Percentiles rank a stretch among this genome's conserved stretches.
Conservation (phyloP, 2,113 vertebrate species). For the Eidolon helvum region DNA sequence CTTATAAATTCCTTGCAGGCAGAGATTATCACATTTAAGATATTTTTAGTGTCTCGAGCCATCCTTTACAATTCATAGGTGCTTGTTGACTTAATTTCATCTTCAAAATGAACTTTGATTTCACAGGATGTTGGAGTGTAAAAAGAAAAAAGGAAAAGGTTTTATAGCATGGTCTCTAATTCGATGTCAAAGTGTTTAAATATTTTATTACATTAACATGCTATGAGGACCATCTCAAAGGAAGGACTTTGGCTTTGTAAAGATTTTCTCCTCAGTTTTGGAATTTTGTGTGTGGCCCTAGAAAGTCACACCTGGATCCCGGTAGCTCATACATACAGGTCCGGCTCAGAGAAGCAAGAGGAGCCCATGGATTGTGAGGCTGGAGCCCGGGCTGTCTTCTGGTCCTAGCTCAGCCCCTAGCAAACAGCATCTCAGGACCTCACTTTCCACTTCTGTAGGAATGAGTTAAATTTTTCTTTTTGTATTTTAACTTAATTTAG, state of each 20-base stretch:
- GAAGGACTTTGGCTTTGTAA: neutral
- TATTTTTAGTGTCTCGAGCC: neutral
- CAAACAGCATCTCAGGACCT: neutral
- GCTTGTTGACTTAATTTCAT: conserved; percentile 21
- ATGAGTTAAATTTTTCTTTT: neutral
- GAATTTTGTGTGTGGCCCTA: neutral
- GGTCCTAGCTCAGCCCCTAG: neutral
- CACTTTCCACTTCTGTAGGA: neutral
- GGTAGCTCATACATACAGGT: neutral
- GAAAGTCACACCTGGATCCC: neutral
- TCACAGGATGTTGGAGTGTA: neutral
- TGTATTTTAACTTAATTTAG: conserved; percentile 9
- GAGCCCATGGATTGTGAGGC: neutral
- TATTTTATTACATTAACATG: conserved; percentile 1
- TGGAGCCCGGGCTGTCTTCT: neutral
- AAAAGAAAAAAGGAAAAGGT: neutral
- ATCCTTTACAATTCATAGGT: neutral
- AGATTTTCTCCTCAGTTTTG: neutral
- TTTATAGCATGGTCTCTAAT: neutral
- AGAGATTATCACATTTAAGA: neutral
- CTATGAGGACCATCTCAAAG: neutral
- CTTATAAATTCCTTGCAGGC: neutral
- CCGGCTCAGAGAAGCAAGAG: neutral
- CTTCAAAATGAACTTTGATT: conserved; percentile 35
- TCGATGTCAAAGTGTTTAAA: neutral